Percentiles rank a stretch among this genome's conserved stretches.
Evolutionary conservation across 2,113 vertebrate genomes (phyloP).

Genomic region (Sclerurus mexicanus): DNA sequence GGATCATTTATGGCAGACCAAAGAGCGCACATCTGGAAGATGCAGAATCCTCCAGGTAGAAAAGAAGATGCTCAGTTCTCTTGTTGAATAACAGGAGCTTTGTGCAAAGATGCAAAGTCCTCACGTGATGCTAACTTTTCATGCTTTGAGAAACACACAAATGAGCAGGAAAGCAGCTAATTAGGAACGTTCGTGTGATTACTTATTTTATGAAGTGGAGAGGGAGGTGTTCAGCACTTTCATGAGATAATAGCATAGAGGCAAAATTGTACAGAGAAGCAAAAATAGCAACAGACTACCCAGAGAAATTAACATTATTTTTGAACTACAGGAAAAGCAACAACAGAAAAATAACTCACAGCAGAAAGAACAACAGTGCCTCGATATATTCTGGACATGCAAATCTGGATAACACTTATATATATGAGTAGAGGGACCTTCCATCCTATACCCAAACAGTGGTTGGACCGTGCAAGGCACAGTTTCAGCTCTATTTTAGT

Average conservation of each 20-base stretch:
- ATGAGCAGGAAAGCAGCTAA: constrained; percentile 41
- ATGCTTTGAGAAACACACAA: constrained; percentile 10
- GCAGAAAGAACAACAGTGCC: background rate
- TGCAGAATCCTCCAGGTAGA: background rate
- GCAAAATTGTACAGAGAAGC: background rate
- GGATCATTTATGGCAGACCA: background rate
- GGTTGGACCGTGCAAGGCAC: background rate
- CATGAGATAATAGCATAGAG: background rate
- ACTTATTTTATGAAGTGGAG: constrained; percentile 12
- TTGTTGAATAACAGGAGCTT: background rate
- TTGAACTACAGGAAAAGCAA: background rate
- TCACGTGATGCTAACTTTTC: background rate
- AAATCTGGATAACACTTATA: background rate
- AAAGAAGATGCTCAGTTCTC: background rate
- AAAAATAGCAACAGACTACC: background rate
- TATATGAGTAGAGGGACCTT: background rate
- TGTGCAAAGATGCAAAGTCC: background rate
- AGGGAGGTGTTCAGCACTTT: constrained; percentile 10
- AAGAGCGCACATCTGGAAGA: background rate
- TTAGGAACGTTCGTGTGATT: constrained; percentile 23
- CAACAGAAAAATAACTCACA: background rate
- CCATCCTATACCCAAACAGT: background rate
- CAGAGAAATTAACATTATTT: background rate
- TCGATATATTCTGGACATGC: background rate
- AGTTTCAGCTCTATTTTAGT: background rate